A percentile compares a stretch with the other conserved stretches of the same genome.
Conservation (phyloP, 2,797 vertebrate species). For the Amniataba percoides region DNA sequence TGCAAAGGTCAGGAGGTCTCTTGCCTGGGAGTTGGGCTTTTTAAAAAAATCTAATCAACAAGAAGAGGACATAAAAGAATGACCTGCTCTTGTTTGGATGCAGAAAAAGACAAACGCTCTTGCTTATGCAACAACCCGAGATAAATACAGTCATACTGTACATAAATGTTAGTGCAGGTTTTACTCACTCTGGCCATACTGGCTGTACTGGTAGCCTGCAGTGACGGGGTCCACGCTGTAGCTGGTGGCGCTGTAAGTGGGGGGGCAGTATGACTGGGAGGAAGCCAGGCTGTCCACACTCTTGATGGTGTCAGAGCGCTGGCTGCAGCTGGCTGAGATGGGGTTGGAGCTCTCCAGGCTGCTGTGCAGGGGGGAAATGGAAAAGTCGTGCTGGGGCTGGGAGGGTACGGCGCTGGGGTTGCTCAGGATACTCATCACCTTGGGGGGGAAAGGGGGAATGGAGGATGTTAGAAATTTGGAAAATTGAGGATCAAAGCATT, state of each 20-base stretch:
- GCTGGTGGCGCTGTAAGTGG: slow-evolving; percentile 96
- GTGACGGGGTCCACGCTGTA: slow-evolving; percentile 98
- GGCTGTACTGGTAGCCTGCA: slow-evolving; percentile 97
- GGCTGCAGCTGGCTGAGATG: slow-evolving; percentile 98
- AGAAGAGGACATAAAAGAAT: slow-evolving; percentile 13
- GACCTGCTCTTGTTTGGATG: background rate
- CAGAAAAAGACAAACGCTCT: slow-evolving; percentile 13
- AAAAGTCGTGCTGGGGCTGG: slow-evolving; percentile 96
- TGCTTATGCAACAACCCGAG: background rate
- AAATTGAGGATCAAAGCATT: slow-evolving; percentile 77
- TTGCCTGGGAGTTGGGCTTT: slow-evolving; percentile 65
- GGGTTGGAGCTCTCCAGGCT: slow-evolving; percentile 93
- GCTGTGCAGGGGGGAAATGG: slow-evolving; percentile 96
- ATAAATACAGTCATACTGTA: background rate
- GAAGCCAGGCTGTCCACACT: slow-evolving; percentile 94
- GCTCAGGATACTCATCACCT: slow-evolving; percentile 98
- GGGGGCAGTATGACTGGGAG: slow-evolving; percentile 97
- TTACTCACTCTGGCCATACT: slow-evolving; percentile 96
- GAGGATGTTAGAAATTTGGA: slow-evolving; percentile 75
- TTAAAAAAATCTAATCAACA: slow-evolving; percentile 16
- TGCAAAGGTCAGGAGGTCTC: slow-evolving; percentile 83
- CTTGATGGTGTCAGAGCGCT: slow-evolving; percentile 96
- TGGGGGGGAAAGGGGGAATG: slow-evolving; percentile 75
- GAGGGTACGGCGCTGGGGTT: slow-evolving; percentile 92
- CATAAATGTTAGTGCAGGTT: background rate